phyloP scores from a whole-genome alignment of 1,140 invertebrate species.

The Parasteatoda tepidariorum region DNA sequence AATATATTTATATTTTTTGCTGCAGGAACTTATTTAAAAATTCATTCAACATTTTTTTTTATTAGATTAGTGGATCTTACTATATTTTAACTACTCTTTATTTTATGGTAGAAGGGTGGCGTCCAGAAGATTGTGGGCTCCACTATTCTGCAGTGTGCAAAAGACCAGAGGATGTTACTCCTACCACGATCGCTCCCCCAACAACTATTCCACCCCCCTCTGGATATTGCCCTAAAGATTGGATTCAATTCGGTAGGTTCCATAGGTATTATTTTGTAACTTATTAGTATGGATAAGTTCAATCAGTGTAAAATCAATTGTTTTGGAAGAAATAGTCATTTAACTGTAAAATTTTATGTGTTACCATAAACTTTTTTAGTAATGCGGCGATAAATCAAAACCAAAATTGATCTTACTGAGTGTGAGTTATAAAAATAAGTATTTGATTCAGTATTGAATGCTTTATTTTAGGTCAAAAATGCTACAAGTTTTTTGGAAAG shows the following conservation, averaged over 20 bases:
- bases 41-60: too few species aligned
- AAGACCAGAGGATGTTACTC: neutral
- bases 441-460: too few species aligned
- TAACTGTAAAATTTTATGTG: too few species aligned
- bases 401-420: too few species aligned
- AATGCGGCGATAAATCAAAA: too few species aligned
- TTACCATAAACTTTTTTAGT: too few species aligned
- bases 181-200: slow-evolving; percentile 10
- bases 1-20: too few species aligned
- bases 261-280: neutral
- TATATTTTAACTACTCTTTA: neutral
- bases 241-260: slow-evolving; percentile 45
- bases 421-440: too few species aligned
- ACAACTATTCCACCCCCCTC: neutral
- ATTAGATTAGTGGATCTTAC: too few species aligned
- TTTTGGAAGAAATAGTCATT: too few species aligned
- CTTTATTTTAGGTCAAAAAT: slow-evolving; percentile 26
- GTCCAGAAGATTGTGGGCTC: slow-evolving; percentile 38
- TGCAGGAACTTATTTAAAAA: too few species aligned
- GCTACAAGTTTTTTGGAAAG: slow-evolving; percentile 41
- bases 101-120: slow-evolving; percentile 32
- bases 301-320: too few species aligned
- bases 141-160: slow-evolving; percentile 41
- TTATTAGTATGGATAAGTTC: neutral
- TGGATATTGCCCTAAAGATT: slow-evolving; percentile 28